Conservation (phyloP, 2,113 vertebrate species). For the Hyperopisus bebe region DNA sequence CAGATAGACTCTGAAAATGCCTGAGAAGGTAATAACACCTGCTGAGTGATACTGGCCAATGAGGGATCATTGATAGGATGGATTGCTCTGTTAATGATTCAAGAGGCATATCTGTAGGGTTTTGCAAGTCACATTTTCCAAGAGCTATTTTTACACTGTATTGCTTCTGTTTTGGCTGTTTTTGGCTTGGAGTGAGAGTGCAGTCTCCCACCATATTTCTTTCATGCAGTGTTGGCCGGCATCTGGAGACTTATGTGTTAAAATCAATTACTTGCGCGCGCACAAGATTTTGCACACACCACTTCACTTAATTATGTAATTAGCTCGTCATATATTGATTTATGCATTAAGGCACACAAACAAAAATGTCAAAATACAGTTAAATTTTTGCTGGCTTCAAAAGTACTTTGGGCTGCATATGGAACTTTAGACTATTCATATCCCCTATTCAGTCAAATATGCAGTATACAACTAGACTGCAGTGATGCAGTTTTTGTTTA, state of each 20-base stretch:
- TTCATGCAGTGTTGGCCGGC: neutral
- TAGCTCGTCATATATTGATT: neutral
- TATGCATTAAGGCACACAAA: neutral
- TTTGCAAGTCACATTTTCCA: neutral
- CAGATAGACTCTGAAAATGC: neutral
- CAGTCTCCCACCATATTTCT: neutral
- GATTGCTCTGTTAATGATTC: conserved; percentile 3
- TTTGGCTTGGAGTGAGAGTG: neutral
- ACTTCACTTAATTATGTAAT: neutral
- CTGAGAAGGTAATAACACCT: neutral
- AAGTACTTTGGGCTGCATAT: neutral
- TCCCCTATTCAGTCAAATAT: neutral
- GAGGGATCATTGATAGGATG: neutral
- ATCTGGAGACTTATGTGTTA: neutral
- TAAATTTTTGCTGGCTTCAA: neutral
- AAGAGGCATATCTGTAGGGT: neutral
- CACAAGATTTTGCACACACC: neutral
- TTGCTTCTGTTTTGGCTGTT: neutral
- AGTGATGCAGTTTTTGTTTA: neutral
- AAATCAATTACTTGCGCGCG: neutral
- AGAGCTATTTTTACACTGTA: neutral
- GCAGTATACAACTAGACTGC: neutral
- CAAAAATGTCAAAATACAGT: neutral
- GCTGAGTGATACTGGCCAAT: neutral
- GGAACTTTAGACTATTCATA: neutral